Evolutionary conservation across 2,797 vertebrate species (phyloP), one percentile per base, ranked within the genome.

Genomic region (Brachyrhaphis roseni): DNA sequence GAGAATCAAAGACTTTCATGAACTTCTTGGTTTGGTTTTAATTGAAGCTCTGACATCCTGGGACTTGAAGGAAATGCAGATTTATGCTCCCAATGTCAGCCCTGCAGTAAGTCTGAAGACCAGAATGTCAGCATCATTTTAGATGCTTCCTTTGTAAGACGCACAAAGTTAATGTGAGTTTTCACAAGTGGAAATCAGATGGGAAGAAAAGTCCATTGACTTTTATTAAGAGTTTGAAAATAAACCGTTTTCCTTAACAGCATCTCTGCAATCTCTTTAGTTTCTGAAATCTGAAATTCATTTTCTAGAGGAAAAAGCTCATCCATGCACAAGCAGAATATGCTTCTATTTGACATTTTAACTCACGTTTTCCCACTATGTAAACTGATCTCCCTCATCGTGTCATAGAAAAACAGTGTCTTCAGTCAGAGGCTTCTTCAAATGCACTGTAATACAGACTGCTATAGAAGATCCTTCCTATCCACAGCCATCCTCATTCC

Each of bases 171-270:
- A 36, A 76, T 72, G 31, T 72, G 85, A 68, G 86, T 84, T 78
- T 89, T 91, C 84, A 90, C 71, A 83, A 84, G 74, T 83, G 88
- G 80, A 89, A 90, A 26, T 71, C 39, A 11, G 45, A 77, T 0
- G 8, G 26, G 39, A 31, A 70, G 31, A 43, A 39, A 45, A 41
- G 8, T n/a, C 16, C 8, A 31, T 5, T 73, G 28, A 73, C 16
- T 73, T 64, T 64, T 39, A 36, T 64, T 20, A 66, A 39, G 36
- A 43, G 20, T 70, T 41, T 70, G 66, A 70, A 43, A 41, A 43
- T n/a, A n/a, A 70, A 43, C 8, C 1, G 11, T 13, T 13, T 70
- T 71, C 41, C 68, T 45, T 8, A 45, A 28, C 68, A 28, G 68
- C 23, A 7, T 71, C 39, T 70, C 66, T 43, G 2, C 11, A 70